These are phyloP conservation scores for Alligator mississippiensis DNA, from an alignment of 2,113 vertebrate species.

Conservation along the genomic window DNA sequence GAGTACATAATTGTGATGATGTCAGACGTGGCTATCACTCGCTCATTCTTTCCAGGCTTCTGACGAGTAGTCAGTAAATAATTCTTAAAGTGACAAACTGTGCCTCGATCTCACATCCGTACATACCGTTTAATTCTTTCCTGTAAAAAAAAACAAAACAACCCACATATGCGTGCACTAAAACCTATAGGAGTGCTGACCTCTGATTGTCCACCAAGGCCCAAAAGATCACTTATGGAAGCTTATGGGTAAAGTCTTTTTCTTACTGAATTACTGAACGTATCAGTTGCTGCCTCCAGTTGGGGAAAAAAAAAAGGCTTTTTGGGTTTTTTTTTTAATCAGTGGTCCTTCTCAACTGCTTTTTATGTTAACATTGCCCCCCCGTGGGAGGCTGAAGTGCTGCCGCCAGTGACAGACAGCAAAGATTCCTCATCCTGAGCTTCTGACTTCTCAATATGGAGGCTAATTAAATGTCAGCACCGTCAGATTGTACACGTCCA, in stretches of 20 bases:
- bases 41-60: background rate
- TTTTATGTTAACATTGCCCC: background rate
- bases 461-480: constrained; percentile 21
- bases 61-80: background rate
- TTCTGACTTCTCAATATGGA: background rate
- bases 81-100: background rate
- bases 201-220: background rate
- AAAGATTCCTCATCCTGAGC: background rate
- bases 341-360: background rate
- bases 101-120: background rate
- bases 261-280: background rate
- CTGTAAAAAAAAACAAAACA: background rate
- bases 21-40: background rate
- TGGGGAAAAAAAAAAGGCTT: background rate
- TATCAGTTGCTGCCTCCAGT: background rate
- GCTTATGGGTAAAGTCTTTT: background rate
- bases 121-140: background rate
- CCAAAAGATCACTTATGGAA: background rate
- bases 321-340: background rate
- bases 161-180: background rate
- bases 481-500: background rate
- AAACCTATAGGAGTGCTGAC: background rate
- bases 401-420: background rate
- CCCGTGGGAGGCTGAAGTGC: background rate
- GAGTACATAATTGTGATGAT: background rate